These are phyloP conservation scores for Indri indri DNA, from an alignment of 2,113 vertebrate genomes.

Conservation along the genomic window DNA sequence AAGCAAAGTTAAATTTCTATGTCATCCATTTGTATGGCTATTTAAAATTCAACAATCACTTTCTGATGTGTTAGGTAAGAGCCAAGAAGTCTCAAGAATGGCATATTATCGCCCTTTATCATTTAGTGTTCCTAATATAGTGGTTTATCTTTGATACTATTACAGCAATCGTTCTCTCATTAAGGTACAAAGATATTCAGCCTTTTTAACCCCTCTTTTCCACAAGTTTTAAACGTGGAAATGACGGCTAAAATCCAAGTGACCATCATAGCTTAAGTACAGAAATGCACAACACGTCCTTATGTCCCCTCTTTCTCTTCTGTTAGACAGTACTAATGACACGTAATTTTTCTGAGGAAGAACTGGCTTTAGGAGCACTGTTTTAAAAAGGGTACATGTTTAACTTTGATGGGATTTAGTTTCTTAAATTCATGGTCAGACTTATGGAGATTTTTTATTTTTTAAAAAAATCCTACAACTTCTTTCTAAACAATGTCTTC, in stretches of 20 bases:
- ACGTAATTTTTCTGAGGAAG: background rate
- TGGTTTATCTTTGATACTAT: constrained; percentile 91
- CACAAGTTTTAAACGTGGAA: constrained; percentile 70
- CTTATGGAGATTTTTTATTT: background rate
- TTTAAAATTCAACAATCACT: constrained; percentile 96
- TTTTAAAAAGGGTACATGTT: constrained; percentile 37
- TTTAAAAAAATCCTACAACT: background rate
- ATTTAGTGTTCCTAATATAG: constrained; percentile 89
- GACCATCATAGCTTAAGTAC: constrained; percentile 34
- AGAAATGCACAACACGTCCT: background rate
- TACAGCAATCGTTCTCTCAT: constrained; percentile 88
- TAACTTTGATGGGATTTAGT: constrained; percentile 2
- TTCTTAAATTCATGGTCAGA: constrained; percentile 17
- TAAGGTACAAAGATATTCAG: constrained; percentile 88
- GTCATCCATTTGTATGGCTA: constrained; percentile 91
- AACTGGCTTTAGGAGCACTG: background rate
- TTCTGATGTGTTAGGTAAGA: constrained; percentile 96
- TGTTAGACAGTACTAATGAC: background rate
- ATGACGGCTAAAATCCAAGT: constrained; percentile 70
- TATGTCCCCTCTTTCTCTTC: background rate
- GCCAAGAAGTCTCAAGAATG: constrained; percentile 93
- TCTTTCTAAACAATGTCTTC: constrained; percentile 6
- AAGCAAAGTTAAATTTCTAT: constrained; percentile 93
- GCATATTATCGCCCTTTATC: constrained; percentile 90
- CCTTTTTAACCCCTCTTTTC: constrained; percentile 85